Evolutionary conservation across 1,140 invertebrate species (phyloP).

Genomic region (Limonius californicus): DNA sequence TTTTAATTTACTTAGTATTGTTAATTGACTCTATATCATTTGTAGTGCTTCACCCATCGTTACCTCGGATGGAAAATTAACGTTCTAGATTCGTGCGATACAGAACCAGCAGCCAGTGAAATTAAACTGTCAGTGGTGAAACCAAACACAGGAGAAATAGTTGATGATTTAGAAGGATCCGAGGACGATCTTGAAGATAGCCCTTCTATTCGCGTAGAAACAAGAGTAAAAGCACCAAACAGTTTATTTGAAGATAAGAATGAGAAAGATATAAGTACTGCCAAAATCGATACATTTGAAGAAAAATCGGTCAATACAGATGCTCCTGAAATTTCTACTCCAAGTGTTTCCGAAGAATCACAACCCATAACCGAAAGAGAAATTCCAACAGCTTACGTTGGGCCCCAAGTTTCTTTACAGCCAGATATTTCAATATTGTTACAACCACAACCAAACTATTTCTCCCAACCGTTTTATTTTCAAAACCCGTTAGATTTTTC

Average conservation of each 20-base stretch:
- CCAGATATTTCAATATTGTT: too few species aligned
- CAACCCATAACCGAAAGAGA: too few species aligned
- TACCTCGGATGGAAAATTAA: slow-evolving; percentile 94
- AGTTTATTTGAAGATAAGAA: not conserved
- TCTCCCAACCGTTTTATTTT: too few species aligned
- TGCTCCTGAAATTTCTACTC: not conserved
- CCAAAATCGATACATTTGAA: not conserved
- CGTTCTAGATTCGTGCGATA: slow-evolving; percentile 77
- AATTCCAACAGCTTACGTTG: too few species aligned
- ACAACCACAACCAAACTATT: too few species aligned
- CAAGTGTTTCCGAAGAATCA: too few species aligned
- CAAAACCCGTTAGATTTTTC: too few species aligned
- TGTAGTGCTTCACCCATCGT: slow-evolving; percentile 84
- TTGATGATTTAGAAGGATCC: slow-evolving; percentile 34
- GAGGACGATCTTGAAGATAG: slow-evolving; percentile 56
- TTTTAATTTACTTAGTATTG: not conserved
- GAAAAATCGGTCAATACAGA: not conserved
- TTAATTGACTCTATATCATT: not conserved
- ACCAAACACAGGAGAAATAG: slow-evolving; percentile 35
- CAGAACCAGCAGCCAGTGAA: slow-evolving; percentile 53
- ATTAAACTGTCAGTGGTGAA: slow-evolving; percentile 49
- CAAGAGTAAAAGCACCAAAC: slow-evolving; percentile 60
- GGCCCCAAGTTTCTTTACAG: too few species aligned
- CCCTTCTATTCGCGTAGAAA: slow-evolving; percentile 64
- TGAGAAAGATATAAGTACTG: too few species aligned